Base-by-base conservation (phyloP, 1,140 invertebrate genomes). In the Muscidifurax raptorellus region DNA sequence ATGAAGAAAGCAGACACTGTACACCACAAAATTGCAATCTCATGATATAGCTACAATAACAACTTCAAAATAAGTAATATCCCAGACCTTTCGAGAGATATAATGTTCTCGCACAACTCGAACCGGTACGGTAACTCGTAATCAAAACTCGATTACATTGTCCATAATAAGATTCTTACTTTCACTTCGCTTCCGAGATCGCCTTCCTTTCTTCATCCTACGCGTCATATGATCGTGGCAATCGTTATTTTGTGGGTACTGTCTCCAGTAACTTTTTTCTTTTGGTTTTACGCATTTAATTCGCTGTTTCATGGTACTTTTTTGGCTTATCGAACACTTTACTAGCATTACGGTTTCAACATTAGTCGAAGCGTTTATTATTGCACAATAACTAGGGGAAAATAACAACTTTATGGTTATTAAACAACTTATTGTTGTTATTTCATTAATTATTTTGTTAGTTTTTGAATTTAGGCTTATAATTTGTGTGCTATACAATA, bases 101-200 rank as follows among this genome's bases (percentile, higher is more conserved):
- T 85, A 75, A 66, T 80, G 77, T 66, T 52, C 59, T 22, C 76
- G 27, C 3, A 78, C 75, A 27, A 72, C 47, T 5, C 71, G 13
- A 75, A 76, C 67, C n/a, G 36, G 75, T 9, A 36, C 47, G 47
- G 18, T 74, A 66, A 80, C 32, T 72, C 28, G 66, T 76, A 88
- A 88, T 87, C 86, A 86, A 87, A 76, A 74, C 67, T 77, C 76
- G 78, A 66, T 86, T 83, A 82, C 82, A 69, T 83, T 86, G 85
- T 85, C 87, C 87, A 82, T 86, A 89, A 91, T 84, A 84, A 85
- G 80, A 89, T 88, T 86, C 86, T 89, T 87, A 89, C 91, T 92
- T 92, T 92, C 91, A 91, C 91, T 88, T 69, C 84, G 78, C 86
- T 89, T 88, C 28, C 36, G 44, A 78, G 64, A 71, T 82, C 69